These are phyloP conservation scores for Capitella teleta DNA, from an alignment of 1,140 invertebrate species.

Conservation along the genomic window DNA sequence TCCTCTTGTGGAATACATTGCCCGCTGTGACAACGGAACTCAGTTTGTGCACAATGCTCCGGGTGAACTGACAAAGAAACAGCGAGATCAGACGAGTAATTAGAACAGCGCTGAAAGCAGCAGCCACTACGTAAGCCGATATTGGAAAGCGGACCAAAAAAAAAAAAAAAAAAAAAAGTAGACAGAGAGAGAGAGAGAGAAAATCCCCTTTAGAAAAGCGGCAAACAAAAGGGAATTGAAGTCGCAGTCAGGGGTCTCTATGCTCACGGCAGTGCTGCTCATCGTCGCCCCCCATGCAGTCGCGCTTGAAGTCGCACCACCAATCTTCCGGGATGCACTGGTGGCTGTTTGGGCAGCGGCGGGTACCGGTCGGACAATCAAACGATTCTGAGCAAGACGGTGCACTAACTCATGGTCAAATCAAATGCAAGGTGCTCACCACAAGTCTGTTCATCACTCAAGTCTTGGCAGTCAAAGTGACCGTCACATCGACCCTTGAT, in stretches of 20 bases:
- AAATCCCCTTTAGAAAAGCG: too few species aligned
- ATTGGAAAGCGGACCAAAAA: too few species aligned
- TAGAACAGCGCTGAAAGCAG: too few species aligned
- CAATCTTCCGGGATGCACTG: constrained; percentile 35
- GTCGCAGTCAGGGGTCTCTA: too few species aligned
- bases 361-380: background rate
- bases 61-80: constrained; percentile 4
- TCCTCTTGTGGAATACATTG: constrained; percentile 26
- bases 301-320: constrained; percentile 41
- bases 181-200: too few species aligned
- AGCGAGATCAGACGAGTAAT: too few species aligned
- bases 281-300: constrained; percentile 44
- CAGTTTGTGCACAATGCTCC: constrained; percentile 17
- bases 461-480: constrained; percentile 39
- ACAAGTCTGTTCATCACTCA: constrained; percentile 43
- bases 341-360: constrained; percentile 14
- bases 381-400: too few species aligned
- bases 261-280: constrained; percentile 40
- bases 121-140: too few species aligned
- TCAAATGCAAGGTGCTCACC: constrained; percentile 22
- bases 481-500: constrained; percentile 31
- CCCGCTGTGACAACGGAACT: constrained; percentile 34
- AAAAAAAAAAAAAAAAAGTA: too few species aligned
- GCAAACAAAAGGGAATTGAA: too few species aligned
- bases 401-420: too few species aligned